Base-by-base conservation (phyloP, 2,888 invertebrate genomes). In the Polyploca ridens region DNA sequence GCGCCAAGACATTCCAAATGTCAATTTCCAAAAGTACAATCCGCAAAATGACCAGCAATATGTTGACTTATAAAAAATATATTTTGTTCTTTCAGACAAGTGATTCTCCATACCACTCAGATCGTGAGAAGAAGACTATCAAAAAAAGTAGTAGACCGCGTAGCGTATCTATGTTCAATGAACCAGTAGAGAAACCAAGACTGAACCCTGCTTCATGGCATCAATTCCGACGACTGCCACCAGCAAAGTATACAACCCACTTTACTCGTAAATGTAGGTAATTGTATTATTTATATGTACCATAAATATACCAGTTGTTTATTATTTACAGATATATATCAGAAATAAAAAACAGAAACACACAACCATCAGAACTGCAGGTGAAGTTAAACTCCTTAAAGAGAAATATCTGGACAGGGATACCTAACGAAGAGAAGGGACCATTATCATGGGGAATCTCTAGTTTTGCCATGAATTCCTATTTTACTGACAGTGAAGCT, bases 331-430 rank as follows among this genome's bases (percentile, higher is more conserved):
- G 94, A 68, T 89, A 83, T 72, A 77, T 94, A 66, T 82, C 92
- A 69, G 93, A 95, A 75, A 82, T 88, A 63, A 94, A 89, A 74
- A 87, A 72, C 64, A 87, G 89, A 78, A 88, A 86, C 67, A 83
- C 84, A 65, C 95, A 95, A 78, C 89, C 95, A 41, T 87, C 94
- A 62, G 96, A 96, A 78, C 92, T 96, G 59, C 96, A 96, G 87
- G 95, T 96, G 8, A 96, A 96, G 83, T 85, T 97, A 7, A 94
- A 94, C 68, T 94, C 96, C 0, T 82, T 97, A 38, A 96, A 96
- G 80, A 96, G 96, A 83, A 96, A 96, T 87, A 94, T 97, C 61
- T 97, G 97, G 97, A 96, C 96, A 3, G 97, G 97, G 6, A 86
- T 95, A 38, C 90, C 90, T 73, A 88, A 67, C 74, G 94, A 90